Percentiles rank a stretch among this genome's conserved stretches.
Conservation (phyloP, 1,140 invertebrate species). For the Chrysopa pallens region DNA sequence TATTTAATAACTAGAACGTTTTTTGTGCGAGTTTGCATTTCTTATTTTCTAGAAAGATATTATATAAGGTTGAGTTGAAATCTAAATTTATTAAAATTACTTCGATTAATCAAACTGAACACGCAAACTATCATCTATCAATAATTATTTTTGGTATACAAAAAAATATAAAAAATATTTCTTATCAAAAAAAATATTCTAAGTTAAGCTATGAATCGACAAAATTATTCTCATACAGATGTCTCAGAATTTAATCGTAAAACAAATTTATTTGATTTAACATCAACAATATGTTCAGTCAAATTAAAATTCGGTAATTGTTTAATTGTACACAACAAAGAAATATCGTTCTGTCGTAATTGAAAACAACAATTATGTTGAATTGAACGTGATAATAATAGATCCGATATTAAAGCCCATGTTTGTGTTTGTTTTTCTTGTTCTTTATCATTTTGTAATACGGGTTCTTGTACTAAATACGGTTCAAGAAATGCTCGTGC, state of each 20-base stretch:
- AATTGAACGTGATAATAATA: conserved; percentile 68
- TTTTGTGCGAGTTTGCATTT: too few relatives aligned
- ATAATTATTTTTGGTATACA: too few relatives aligned
- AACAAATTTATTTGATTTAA: conserved; percentile 90
- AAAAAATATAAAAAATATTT: too few relatives aligned
- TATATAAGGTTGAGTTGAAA: too few relatives aligned
- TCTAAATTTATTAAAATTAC: too few relatives aligned
- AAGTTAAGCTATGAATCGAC: too few relatives aligned
- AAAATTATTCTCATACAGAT: conserved; percentile 62
- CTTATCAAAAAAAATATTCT: too few relatives aligned
- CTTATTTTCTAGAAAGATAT: too few relatives aligned
- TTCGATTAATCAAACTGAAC: too few relatives aligned
- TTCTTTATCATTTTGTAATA: conserved; percentile 65
- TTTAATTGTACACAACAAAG: conserved; percentile 69
- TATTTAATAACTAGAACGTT: too few relatives aligned
- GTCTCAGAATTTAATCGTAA: conserved; percentile 89
- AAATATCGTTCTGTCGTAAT: conserved; percentile 82
- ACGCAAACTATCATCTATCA: too few relatives aligned
- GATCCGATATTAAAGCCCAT: conserved; percentile 88
- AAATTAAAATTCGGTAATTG: conserved; percentile 83
- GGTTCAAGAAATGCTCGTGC: conserved; percentile 84
- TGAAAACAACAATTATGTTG: conserved; percentile 72
- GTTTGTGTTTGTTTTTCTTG: conserved; percentile 50
- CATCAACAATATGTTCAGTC: conserved; percentile 88
- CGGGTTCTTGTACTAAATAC: conserved; percentile 60